phyloP scores from a whole-genome alignment of 2,888 invertebrate genomes.

The Ormyrus thymus region DNA sequence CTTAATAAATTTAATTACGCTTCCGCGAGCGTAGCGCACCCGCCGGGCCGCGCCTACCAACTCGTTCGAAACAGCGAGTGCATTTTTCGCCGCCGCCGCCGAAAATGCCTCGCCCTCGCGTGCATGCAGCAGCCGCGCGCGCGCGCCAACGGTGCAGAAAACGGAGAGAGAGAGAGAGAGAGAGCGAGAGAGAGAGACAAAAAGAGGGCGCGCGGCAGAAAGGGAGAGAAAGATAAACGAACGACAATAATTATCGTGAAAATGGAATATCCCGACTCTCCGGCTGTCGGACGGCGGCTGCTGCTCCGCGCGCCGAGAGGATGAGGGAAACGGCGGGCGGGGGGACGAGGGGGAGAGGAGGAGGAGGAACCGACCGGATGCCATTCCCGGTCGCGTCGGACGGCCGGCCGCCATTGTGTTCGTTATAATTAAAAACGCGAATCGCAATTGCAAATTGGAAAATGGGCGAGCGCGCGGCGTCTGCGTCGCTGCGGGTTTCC shows the following conservation, averaged over 20 bases:
- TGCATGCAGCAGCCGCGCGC: slow-evolving; percentile 17
- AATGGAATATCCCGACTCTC: slow-evolving; percentile 69
- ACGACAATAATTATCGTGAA: slow-evolving; percentile 73
- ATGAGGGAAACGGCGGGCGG: slow-evolving; percentile 19
- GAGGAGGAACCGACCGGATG: slow-evolving; percentile 68
- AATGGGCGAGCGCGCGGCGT: slow-evolving; percentile 65
- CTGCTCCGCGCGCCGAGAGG: slow-evolving; percentile 27
- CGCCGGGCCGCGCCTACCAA: not conserved
- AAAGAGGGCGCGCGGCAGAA: slow-evolving; percentile 3
- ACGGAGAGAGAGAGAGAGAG: slow-evolving; percentile 53
- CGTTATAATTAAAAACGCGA: slow-evolving; percentile 75
- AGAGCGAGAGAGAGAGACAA: slow-evolving; percentile 34
- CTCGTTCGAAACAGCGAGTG: slow-evolving; percentile 15
- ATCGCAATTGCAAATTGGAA: slow-evolving; percentile 76
- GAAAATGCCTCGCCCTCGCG: not conserved
- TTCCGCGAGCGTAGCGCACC: not conserved
- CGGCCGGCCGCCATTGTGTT: slow-evolving; percentile 72
- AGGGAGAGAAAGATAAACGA: slow-evolving; percentile 62
- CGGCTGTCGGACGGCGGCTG: slow-evolving; percentile 62
- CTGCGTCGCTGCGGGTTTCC: not conserved
- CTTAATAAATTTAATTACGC: slow-evolving; percentile 51
- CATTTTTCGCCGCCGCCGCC: slow-evolving; percentile 55
- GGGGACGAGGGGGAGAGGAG: slow-evolving; percentile 57
- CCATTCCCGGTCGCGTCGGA: slow-evolving; percentile 67
- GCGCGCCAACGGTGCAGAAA: slow-evolving; percentile 18